Evolutionary conservation across 2,888 invertebrate genomes (phyloP), one percentile per base, ranked within the genome.

Genomic region (Mesorhabditis belari): DNA sequence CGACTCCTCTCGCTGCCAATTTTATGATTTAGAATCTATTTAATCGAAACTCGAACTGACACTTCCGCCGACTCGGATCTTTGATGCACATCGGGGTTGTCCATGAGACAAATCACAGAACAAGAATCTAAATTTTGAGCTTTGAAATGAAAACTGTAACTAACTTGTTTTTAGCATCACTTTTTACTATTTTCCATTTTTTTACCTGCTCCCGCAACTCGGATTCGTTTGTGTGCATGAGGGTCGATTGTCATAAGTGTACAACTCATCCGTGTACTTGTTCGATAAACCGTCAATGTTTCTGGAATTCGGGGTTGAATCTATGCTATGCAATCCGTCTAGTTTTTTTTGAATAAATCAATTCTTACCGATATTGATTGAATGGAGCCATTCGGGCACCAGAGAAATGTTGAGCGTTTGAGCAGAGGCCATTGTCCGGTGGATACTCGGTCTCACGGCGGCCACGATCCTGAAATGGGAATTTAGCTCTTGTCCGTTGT

Each of bases 251-350:
- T 71, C 74, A 60, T 71, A 77, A 28, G 65, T 67, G 61, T 70
- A 77, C 62, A 77, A 61, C 57, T 77, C 75, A 61, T 77, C 77
- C 19, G 73, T 75, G 66, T 62, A 77, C 57, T 69, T 73, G 62
- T 77, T 77, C 49, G 70, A 73, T 24, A 77, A 61, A 3, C 75
- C 77, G 61, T 77, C 77, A 26, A 67, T 66, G 62, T 77, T 76
- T 49, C 69, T 63, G 50, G 49, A 61, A 51, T 21, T 9, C 17
- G 35, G 6, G 5, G 24, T 2, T 23, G n/a, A 35, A 35, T n/a
- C 12, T 35, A 35, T n/a, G 44, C 12, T 35, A 35, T n/a, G 44
- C 44, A 17, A 35, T n/a, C n/a, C n/a, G n/a, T n/a, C n/a, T n/a
- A n/a, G n/a, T n/a, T n/a, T n/a, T n/a, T n/a, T n/a, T n/a, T n/a